These are phyloP conservation scores for Nomia melanderi DNA, from an alignment of 1,140 invertebrate genomes.

Conservation along the genomic window DNA sequence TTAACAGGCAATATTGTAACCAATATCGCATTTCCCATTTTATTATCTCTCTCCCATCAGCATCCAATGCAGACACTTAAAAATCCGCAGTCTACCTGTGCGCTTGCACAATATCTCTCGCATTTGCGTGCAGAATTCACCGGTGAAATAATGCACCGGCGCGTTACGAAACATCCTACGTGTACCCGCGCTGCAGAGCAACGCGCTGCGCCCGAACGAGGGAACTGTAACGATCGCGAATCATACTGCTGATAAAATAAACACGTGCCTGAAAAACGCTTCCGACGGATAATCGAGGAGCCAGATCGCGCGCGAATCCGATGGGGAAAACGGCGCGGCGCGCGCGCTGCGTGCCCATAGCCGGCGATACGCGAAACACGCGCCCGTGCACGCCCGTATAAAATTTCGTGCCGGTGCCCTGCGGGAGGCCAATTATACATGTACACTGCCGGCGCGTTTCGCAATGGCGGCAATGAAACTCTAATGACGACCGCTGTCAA, in stretches of 20 bases:
- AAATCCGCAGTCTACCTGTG: too few species aligned
- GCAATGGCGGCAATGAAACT: conserved; percentile 76
- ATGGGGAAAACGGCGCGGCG: conserved; percentile 32
- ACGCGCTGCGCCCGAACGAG: too few species aligned
- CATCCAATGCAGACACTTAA: too few species aligned
- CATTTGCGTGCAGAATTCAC: too few species aligned
- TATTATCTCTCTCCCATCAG: too few species aligned
- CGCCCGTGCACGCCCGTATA: conserved; percentile 34
- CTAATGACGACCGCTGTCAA: conserved; percentile 76
- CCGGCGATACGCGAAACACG: conserved; percentile 57
- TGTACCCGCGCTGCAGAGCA: too few species aligned
- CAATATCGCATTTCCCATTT: too few species aligned
- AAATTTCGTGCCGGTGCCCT: conserved; percentile 70
- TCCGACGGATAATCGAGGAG: conserved; percentile 17
- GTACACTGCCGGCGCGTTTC: conserved; percentile 58
- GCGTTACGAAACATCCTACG: too few species aligned
- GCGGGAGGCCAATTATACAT: conserved; percentile 77
- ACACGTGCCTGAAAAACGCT: conserved; percentile 20
- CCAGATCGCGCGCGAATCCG: neutral
- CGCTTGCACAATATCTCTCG: too few species aligned
- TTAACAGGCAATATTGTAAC: too few species aligned
- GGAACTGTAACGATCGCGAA: neutral
- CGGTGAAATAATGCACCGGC: too few species aligned
- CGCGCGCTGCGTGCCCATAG: conserved; percentile 25
- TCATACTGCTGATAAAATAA: neutral